Conservation (phyloP, 2,797 vertebrate species). For the Cryptoblepharus egeriae region DNA sequence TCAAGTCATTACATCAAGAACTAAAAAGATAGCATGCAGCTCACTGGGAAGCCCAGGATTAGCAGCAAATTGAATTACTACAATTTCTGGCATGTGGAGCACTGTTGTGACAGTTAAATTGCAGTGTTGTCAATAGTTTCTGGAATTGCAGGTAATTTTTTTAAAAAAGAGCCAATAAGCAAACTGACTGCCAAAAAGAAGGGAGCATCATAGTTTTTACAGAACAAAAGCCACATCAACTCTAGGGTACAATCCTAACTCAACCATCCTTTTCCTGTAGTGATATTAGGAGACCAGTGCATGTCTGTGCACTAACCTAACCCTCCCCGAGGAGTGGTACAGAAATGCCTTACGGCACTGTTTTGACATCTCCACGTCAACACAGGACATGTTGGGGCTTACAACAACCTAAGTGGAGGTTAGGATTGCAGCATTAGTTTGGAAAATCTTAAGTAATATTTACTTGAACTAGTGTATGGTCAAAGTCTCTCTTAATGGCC, state of each 20-base stretch:
- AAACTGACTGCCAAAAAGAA: not conserved
- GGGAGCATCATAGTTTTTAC: not conserved
- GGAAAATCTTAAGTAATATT: too few relatives aligned
- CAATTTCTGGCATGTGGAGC: not conserved
- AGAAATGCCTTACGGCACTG: too few relatives aligned
- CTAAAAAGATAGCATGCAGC: not conserved
- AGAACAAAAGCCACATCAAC: not conserved
- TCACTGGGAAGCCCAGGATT: not conserved
- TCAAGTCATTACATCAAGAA: constrained; percentile 2
- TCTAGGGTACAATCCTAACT: too few relatives aligned
- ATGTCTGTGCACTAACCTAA: too few relatives aligned
- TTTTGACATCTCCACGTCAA: too few relatives aligned
- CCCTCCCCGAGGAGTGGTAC: too few relatives aligned
- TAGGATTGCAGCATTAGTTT: too few relatives aligned
- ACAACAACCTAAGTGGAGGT: too few relatives aligned
- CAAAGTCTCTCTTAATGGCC: not conserved
- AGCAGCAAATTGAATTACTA: constrained; percentile 24
- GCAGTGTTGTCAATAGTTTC: constrained; percentile 3
- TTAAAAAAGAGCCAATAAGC: constrained; percentile 15
- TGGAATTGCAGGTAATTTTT: not conserved
- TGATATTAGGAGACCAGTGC: too few relatives aligned
- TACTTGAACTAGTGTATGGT: not conserved
- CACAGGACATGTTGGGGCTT: too few relatives aligned
- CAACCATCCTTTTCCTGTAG: too few relatives aligned
- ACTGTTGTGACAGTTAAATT: constrained; percentile 31